Conservation (phyloP, 2,888 invertebrate genomes). For the Rhaphigaster nebulosa region DNA sequence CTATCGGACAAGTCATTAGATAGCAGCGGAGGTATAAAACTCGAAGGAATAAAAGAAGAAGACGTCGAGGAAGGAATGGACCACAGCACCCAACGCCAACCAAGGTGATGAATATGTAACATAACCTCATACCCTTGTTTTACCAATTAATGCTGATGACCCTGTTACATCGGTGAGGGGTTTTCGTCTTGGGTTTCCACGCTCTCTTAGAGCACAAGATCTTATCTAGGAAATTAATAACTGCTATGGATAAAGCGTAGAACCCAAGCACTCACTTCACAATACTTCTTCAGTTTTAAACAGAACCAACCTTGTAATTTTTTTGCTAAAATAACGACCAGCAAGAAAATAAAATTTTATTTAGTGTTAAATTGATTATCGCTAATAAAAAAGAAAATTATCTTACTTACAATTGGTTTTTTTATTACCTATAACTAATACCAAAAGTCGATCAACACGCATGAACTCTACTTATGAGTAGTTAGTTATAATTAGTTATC, state of each 20-base stretch:
- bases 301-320: neutral
- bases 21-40: constrained; percentile 18
- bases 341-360: neutral
- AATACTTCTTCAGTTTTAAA: neutral
- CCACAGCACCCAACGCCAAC: neutral
- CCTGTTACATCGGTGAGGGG: constrained; percentile 13
- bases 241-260: neutral
- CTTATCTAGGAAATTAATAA: neutral
- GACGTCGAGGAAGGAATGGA: neutral
- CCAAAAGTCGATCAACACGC: no score
- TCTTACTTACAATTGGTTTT: no score
- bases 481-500: no score
- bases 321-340: neutral
- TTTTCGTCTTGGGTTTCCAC: constrained; percentile 8
- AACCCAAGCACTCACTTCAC: neutral
- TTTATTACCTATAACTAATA: no score
- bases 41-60: constrained; percentile 8
- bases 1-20: constrained; percentile 48
- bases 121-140: constrained; percentile 29
- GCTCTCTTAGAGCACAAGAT: neutral
- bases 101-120: neutral
- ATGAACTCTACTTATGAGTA: no score
- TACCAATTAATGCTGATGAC: constrained; percentile 20
- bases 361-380: no score
- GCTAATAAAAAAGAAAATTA: no score